Conservation (phyloP, 2,888 invertebrate species). For the Tortricodes alternella region DNA sequence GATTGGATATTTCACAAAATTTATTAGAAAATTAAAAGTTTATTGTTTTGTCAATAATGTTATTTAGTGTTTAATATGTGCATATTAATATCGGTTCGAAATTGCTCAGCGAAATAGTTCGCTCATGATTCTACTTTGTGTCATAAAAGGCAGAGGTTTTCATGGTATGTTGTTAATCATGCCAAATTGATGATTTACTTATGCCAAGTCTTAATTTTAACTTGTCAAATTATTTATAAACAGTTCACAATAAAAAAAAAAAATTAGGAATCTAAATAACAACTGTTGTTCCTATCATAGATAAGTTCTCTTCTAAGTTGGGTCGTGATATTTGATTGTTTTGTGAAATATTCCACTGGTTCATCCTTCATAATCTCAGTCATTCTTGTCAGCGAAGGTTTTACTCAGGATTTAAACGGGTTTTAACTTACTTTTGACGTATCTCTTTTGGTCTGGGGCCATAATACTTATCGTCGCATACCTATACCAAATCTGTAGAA, state of each 20-base stretch:
- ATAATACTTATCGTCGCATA: too few relatives aligned
- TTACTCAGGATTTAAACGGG: slow-evolving; percentile 4
- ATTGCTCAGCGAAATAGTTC: background rate
- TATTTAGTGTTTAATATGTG: background rate
- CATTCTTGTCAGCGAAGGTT: slow-evolving; percentile 9
- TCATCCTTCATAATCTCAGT: slow-evolving; percentile 2
- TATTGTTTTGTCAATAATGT: background rate
- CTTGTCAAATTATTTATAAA: too few relatives aligned
- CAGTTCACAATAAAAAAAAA: too few relatives aligned
- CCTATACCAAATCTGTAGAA: too few relatives aligned
- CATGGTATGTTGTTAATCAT: too few relatives aligned
- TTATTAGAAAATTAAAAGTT: background rate
- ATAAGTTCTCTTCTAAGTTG: background rate
- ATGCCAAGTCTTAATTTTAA: too few relatives aligned
- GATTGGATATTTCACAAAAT: slow-evolving; percentile 16
- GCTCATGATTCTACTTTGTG: background rate
- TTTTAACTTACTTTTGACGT: background rate
- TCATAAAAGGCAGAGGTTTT: too few relatives aligned
- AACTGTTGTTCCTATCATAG: too few relatives aligned
- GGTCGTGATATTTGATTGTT: background rate
- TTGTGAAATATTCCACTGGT: slow-evolving; percentile 7
- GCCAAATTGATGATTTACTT: too few relatives aligned
- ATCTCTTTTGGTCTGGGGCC: too few relatives aligned
- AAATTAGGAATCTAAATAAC: too few relatives aligned
- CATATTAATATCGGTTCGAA: background rate